phyloP scores from a whole-genome alignment of 1,140 invertebrate genomes.

The Megalopta genalis region DNA sequence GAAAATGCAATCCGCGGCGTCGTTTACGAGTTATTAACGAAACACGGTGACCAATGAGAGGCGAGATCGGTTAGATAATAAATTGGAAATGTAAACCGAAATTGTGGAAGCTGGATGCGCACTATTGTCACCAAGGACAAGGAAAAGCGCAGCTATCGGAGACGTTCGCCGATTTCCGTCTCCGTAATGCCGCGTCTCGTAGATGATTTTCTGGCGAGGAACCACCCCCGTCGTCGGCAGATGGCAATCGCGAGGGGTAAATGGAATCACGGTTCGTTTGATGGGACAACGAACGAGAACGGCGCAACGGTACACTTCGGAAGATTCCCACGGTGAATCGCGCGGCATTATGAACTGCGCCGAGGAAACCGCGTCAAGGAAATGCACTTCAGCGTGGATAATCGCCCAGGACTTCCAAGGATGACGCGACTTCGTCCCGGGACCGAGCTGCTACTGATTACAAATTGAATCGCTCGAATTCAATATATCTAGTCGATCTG shows the following conservation, averaged over 20 bases:
- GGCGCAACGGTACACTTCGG: conserved; percentile 55
- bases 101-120: background rate
- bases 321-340: conserved; percentile 66
- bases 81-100: no score
- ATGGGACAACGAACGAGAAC: conserved; percentile 34
- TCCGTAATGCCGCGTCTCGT: background rate
- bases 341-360: conserved; percentile 11
- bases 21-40: no score
- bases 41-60: no score
- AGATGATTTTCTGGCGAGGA: background rate
- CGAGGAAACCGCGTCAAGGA: conserved; percentile 34
- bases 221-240: background rate
- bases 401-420: conserved; percentile 15
- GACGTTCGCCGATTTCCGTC: background rate
- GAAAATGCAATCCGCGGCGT: no score
- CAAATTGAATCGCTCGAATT: conserved; percentile 1
- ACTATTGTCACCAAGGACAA: background rate
- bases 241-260: conserved; percentile 27
- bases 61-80: no score
- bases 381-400: conserved; percentile 23
- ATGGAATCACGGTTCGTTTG: conserved; percentile 46
- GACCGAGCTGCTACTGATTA: background rate
- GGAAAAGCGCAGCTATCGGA: background rate
- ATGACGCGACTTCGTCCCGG: conserved; percentile 5
- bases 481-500: no score